Evolutionary conservation across 2,113 vertebrate genomes (phyloP), one percentile per base, ranked within the genome.

Genomic region (Rhinoptilus africanus): DNA sequence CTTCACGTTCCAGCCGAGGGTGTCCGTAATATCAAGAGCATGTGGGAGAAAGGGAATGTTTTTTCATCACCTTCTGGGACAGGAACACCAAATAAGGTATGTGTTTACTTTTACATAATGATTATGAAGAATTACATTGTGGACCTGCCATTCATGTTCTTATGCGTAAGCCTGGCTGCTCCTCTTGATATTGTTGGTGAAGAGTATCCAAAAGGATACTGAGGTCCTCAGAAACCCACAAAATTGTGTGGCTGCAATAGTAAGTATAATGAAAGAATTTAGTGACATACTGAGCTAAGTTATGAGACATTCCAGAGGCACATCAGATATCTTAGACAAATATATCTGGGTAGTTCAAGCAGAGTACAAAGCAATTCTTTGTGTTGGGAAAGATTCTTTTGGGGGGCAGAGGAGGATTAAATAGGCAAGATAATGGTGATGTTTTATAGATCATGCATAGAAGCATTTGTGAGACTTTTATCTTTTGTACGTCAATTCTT

Each of bases 11-110:
- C 98, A 53, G 98, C 98, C 0, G 99, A 99, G 64, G 99, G 99
- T 2, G 99, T 99, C 27, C 99, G 99, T 82, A 99, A 98, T 47
- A 99, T 99, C 96, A 99, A 99, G 98, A 99, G 98, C 98, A 99
- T 99, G 99, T 99, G 99, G 99, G 99, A 99, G 98, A 99, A 98
- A 92, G 99, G 99, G 60, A 98, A 98, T 23, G 99, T 99, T 57
- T 99, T 99, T 77, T 95, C 97, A 57, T 98, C 99, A 9, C 98
- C 99, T 7, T 96, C 98, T 57, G 97, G 97, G 6, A 88, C 97
- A 3, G 99, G 98, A 15, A 97, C 98, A 83, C 98, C 98, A 27
- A 99, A 99, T 92, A 99, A 99, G 99, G 99, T 99, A 93, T 16
- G 54, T 41, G 89, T 78, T 98, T 89, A 56, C 23, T 66, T 89